These are phyloP conservation scores for Stomatorhinus walkeri DNA, from an alignment of 2,797 vertebrate genomes.

Conservation along the genomic window DNA sequence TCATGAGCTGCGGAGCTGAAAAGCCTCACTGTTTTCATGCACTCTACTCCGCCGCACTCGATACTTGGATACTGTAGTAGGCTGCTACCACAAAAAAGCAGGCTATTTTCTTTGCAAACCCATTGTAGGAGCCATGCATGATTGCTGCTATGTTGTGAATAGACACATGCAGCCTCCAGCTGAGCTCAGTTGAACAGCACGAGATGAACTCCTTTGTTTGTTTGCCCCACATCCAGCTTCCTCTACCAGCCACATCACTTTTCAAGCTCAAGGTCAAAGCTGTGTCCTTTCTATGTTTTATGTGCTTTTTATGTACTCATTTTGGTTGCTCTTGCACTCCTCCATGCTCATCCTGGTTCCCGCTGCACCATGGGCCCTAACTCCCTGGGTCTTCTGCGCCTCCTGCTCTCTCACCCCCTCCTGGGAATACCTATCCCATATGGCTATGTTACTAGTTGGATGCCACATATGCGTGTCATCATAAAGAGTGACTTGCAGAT, in stretches of 20 bases:
- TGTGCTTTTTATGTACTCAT: not conserved
- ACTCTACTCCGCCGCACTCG: not conserved
- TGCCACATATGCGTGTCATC: not conserved
- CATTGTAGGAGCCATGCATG: not conserved
- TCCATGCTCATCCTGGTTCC: not conserved
- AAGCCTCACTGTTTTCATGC: not conserved
- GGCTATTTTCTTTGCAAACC: not conserved
- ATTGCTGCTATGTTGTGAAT: not conserved
- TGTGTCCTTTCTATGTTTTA: not conserved
- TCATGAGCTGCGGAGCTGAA: not conserved
- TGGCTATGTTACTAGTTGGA: not conserved
- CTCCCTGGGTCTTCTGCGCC: not conserved
- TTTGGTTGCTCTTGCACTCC: not conserved
- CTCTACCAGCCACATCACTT: not conserved
- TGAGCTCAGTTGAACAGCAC: not conserved
- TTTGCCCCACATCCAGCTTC: not conserved
- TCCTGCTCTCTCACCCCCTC: not conserved
- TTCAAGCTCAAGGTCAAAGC: slow-evolving; percentile 17
- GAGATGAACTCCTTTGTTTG: not conserved
- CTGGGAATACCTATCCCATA: slow-evolving; percentile 7
- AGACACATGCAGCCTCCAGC: not conserved
- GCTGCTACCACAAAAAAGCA: not conserved
- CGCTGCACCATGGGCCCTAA: not conserved
- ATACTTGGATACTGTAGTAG: not conserved
- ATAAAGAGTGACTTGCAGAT: not conserved